Conservation (phyloP, 2,113 vertebrate genomes). For the Odobenus rosmarus region DNA sequence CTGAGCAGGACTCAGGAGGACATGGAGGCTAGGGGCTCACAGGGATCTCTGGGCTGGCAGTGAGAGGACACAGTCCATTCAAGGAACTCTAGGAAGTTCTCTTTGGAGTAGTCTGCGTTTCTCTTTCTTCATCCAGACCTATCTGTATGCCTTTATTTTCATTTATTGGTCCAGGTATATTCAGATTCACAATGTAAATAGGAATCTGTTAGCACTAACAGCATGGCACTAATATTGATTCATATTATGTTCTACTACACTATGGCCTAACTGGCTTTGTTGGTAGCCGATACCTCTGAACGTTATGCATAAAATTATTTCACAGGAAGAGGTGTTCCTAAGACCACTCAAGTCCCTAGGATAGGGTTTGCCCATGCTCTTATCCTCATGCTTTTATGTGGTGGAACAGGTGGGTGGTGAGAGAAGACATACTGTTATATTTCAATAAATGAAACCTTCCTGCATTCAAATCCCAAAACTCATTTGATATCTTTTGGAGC, state of each 20-base stretch:
- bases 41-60: background rate
- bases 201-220: background rate
- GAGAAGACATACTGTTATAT: background rate
- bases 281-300: background rate
- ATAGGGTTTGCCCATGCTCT: background rate
- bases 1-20: background rate
- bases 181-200: background rate
- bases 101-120: background rate
- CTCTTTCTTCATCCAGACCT: background rate
- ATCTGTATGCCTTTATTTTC: background rate
- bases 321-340: background rate
- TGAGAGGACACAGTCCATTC: background rate
- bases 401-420: background rate
- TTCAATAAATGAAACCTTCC: conserved; percentile 40
- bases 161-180: background rate
- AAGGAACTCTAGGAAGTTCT: background rate
- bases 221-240: background rate
- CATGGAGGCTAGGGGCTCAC: accelerated
- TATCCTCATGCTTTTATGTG: background rate
- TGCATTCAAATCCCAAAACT: conserved; percentile 29
- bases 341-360: background rate
- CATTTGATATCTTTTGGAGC: conserved; percentile 35
- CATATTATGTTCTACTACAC: background rate
- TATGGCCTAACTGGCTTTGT: background rate
- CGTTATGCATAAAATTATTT: background rate